phyloP scores from a whole-genome alignment of 2,888 invertebrate genomes.

The Hydropsyche betteni region DNA sequence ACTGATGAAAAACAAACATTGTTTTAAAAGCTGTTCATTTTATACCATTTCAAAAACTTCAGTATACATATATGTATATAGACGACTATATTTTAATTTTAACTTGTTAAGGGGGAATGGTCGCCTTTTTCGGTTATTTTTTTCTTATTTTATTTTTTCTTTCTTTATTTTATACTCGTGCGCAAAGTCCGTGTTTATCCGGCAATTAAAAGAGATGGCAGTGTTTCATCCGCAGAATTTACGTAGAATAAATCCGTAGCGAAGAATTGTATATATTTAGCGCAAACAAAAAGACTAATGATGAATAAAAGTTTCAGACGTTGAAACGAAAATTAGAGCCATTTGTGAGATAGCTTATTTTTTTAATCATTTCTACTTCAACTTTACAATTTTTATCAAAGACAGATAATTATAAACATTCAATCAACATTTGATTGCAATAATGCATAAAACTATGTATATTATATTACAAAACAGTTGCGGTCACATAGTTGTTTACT shows the following conservation, averaged over 20 bases:
- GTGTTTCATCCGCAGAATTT: constrained; percentile 21
- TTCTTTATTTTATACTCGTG: constrained; percentile 6
- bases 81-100: constrained; percentile 19
- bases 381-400: no score
- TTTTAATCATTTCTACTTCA: no score
- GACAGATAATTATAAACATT: no score
- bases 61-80: not conserved
- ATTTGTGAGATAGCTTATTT: not conserved
- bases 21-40: not conserved
- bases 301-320: constrained; percentile 32
- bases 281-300: constrained; percentile 38
- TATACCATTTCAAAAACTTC: not conserved
- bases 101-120: constrained; percentile 10
- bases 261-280: constrained; percentile 34
- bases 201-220: constrained; percentile 29
- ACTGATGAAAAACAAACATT: constrained; percentile 7
- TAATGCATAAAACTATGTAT: no score
- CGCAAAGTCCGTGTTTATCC: constrained; percentile 28
- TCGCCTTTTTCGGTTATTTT: not conserved
- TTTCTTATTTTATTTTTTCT: no score
- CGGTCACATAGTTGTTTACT: no score
- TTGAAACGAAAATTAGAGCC: constrained; percentile 29
- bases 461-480: not conserved
- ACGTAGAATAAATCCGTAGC: constrained; percentile 34
- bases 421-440: no score